Conservation (phyloP, 30 jellyfish, hydroid and myxozoan genomes). For the Morbakka virulenta region DNA sequence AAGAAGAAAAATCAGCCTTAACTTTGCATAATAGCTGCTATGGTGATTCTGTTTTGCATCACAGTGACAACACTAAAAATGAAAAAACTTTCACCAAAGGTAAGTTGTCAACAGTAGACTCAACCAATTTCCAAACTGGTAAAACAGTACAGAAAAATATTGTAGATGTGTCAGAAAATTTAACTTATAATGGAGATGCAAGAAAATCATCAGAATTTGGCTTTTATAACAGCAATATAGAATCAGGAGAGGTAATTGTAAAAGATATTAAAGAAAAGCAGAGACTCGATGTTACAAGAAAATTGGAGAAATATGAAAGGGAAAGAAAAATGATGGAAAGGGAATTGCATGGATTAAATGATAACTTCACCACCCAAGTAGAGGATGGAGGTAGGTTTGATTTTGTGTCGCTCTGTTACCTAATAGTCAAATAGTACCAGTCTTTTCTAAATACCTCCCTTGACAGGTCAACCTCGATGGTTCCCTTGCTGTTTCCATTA, state of each 20-base stretch:
- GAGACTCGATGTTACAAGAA: conserved; percentile 63
- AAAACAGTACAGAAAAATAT: neutral
- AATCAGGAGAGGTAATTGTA: neutral
- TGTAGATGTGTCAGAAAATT: neutral
- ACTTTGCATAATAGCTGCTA: too few relatives aligned
- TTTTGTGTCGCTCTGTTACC: too few relatives aligned
- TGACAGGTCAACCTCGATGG: too few relatives aligned
- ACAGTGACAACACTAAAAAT: too few relatives aligned
- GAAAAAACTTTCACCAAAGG: neutral
- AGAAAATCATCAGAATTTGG: neutral
- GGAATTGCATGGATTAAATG: conserved; percentile 20
- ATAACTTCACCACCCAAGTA: too few relatives aligned
- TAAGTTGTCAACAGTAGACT: neutral
- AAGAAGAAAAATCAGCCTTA: neutral
- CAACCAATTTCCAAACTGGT: neutral
- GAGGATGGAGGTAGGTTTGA: too few relatives aligned
- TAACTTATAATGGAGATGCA: neutral
- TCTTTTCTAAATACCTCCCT: too few relatives aligned
- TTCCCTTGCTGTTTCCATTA: too few relatives aligned
- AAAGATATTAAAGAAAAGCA: conserved; percentile 38
- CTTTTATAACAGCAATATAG: neutral
- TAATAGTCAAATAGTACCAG: too few relatives aligned
- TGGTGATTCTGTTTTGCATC: neutral
- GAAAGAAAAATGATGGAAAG: conserved; percentile 40
- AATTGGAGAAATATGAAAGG: conserved; percentile 64